A percentile compares a stretch with the other conserved stretches of the same genome.
Evolutionary conservation across 2,888 invertebrate species (phyloP).

Genomic region (Glomeris marginata): DNA sequence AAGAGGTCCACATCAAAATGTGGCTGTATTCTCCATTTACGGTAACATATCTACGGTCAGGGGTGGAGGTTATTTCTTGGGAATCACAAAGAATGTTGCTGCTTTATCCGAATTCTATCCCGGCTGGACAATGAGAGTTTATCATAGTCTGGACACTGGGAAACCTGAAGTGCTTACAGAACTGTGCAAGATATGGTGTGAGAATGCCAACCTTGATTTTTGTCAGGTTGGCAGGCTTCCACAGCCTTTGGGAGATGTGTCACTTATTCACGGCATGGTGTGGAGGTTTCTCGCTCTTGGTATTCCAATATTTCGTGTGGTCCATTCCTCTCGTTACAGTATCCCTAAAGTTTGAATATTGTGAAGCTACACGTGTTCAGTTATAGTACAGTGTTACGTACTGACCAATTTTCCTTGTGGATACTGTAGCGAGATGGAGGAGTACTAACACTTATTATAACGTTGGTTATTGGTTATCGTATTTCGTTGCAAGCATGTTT

Average conservation of each 20-base stretch:
- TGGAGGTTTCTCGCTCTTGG: constrained; percentile 11
- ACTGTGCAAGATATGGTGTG: constrained; percentile 7
- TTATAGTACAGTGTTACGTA: too few relatives aligned
- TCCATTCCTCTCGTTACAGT: too few relatives aligned
- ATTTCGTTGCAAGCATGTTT: too few relatives aligned
- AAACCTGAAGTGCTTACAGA: not conserved
- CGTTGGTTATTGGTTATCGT: too few relatives aligned
- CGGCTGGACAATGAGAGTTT: constrained; percentile 3
- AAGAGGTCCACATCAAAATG: constrained; percentile 16
- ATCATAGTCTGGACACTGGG: constrained; percentile 5
- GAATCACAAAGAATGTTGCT: constrained; percentile 7
- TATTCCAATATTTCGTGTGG: too few relatives aligned
- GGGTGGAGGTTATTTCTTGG: constrained; percentile 7
- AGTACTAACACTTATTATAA: too few relatives aligned
- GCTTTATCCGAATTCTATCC: constrained; percentile 1
- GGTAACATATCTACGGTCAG: constrained; percentile 9
- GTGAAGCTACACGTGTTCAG: too few relatives aligned
- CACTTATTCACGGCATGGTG: constrained; percentile 11
- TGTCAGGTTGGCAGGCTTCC: constrained; percentile 8
- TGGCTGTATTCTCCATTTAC: constrained; percentile 17
- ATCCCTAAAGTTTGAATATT: too few relatives aligned
- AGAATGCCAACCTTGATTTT: constrained; percentile 2
- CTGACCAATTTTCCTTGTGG: too few relatives aligned
- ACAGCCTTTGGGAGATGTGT: constrained; percentile 10
- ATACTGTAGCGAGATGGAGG: too few relatives aligned